Conservation (phyloP, 1,140 invertebrate genomes). For the Conopomorpha cramerella region DNA sequence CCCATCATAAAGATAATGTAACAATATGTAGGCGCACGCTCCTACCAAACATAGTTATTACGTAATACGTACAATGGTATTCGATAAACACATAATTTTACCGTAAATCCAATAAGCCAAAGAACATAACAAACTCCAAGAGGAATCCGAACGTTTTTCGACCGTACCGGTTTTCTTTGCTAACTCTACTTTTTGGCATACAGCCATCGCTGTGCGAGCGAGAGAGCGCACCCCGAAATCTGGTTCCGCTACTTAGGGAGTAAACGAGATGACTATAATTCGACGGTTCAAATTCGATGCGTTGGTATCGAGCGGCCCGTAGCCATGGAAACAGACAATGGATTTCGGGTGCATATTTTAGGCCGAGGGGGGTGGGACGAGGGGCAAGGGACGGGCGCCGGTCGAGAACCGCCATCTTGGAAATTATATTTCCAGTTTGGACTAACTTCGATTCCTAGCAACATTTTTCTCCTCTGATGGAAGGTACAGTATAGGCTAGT, state of each 20-base stretch:
- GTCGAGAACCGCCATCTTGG: conserved; percentile 54
- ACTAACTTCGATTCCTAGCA: conserved; percentile 29
- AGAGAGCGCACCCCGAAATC: conserved; percentile 22
- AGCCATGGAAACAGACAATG: conserved; percentile 58
- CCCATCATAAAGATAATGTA: too few species aligned
- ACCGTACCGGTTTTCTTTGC: conserved; percentile 14
- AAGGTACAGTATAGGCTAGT: conserved; percentile 12
- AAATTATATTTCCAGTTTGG: conserved; percentile 55
- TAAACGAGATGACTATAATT: conserved; percentile 44
- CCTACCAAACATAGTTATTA: too few species aligned
- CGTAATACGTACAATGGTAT: too few species aligned
- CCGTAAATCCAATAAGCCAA: conserved; percentile 48
- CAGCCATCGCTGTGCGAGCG: conserved; percentile 33
- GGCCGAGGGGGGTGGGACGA: conserved; percentile 36
- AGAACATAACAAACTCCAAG: conserved; percentile 9
- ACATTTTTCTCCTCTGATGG: conserved; percentile 15
- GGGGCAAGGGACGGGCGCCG: conserved; percentile 14
- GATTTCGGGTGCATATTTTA: conserved; percentile 62
- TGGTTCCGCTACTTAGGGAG: conserved; percentile 39
- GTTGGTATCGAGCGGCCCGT: conserved; percentile 48
- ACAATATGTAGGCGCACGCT: too few species aligned
- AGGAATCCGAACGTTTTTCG: conserved; percentile 5
- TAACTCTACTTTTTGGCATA: conserved; percentile 45
- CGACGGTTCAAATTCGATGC: conserved; percentile 30
- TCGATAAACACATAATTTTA: too few species aligned